Conservation (phyloP, 1,140 invertebrate genomes). For the Euura lappo region DNA sequence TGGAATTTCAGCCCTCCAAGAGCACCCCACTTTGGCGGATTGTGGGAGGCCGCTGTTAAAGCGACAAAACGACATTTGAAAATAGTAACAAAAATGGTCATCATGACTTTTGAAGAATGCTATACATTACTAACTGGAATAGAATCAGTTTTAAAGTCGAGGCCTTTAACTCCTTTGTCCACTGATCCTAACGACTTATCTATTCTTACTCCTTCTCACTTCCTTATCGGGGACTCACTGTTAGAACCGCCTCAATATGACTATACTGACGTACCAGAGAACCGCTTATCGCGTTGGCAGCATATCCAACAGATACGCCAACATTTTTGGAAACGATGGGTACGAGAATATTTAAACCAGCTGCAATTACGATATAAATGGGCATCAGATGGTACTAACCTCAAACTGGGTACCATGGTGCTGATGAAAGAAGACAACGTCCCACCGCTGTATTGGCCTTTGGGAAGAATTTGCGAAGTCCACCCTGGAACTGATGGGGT, state of each 20-base stretch:
- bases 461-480: conserved; percentile 18
- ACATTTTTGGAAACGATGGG: conserved; percentile 37
- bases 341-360: conserved; percentile 28
- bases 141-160: conserved; percentile 29
- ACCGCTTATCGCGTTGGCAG: conserved; percentile 31
- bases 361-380: conserved; percentile 24
- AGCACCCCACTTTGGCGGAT: conserved; percentile 49
- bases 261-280: conserved; percentile 11
- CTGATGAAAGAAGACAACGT: conserved; percentile 15
- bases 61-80: conserved; percentile 43
- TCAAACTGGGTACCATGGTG: conserved; percentile 17
- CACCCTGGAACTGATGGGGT: conserved; percentile 19
- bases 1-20: conserved; percentile 52
- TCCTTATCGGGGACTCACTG: conserved; percentile 21
- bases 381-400: conserved; percentile 10
- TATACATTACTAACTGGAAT: conserved; percentile 14
- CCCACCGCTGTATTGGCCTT: conserved; percentile 15
- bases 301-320: conserved; percentile 26
- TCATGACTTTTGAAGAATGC: conserved; percentile 21
- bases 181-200: conserved; percentile 18
- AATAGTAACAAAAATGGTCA: conserved; percentile 18
- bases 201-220: conserved; percentile 21
- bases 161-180: conserved; percentile 27
- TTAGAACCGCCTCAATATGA: conserved; percentile 16
- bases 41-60: conserved; percentile 51